A percentile compares a stretch with the other conserved stretches of the same genome.
These are phyloP conservation scores for Myotis pilosus DNA, from an alignment of 2,797 vertebrate species.

Conservation along the genomic window DNA sequence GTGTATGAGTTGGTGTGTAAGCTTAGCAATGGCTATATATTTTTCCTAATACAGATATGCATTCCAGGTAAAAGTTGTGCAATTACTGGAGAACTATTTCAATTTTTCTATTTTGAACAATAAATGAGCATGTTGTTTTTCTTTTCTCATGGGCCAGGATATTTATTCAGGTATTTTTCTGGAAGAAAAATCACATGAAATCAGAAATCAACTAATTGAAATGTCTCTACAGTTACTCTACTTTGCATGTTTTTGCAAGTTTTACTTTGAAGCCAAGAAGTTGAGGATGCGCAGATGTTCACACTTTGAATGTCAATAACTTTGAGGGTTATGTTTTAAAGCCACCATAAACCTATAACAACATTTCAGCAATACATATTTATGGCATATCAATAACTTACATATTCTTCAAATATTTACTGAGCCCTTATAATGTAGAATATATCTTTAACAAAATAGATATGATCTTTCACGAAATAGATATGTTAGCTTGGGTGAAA, in stretches of 20 bases:
- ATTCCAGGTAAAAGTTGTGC: not conserved
- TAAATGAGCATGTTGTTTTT: not conserved
- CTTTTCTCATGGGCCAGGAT: not conserved
- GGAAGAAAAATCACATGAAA: not conserved
- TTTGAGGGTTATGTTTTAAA: not conserved
- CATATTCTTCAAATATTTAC: not conserved
- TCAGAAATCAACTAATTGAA: not conserved
- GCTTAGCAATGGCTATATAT: not conserved
- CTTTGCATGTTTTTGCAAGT: not conserved
- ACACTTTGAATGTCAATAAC: not conserved
- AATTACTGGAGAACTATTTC: not conserved
- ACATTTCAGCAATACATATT: not conserved
- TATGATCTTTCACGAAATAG: not conserved
- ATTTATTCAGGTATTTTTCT: not conserved
- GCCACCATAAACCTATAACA: not conserved
- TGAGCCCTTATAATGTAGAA: not conserved
- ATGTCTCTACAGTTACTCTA: not conserved
- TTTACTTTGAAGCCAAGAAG: not conserved
- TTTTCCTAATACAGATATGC: not conserved
- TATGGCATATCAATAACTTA: not conserved
- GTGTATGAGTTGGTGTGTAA: not conserved
- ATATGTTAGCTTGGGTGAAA: not conserved
- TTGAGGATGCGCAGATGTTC: not conserved
- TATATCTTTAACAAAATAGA: not conserved
- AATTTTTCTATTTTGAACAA: constrained; percentile 13